A percentile compares a stretch with the other conserved stretches of the same genome.
Evolutionary conservation across 1,140 invertebrate genomes (phyloP).

Genomic region (Phenacoccus solenopsis): DNA sequence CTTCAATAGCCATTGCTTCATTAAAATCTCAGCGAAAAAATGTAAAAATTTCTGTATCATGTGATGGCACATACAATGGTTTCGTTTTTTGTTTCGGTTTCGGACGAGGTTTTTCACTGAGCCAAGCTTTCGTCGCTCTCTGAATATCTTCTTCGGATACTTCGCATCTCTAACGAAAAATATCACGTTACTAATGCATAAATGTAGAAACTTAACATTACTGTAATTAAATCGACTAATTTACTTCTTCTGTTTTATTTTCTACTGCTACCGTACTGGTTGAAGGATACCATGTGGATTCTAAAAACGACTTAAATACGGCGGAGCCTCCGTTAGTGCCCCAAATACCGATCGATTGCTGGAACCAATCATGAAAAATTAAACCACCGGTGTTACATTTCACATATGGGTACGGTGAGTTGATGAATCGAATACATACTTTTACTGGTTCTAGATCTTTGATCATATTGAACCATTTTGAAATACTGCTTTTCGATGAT

Average conservation of each 20-base stretch:
- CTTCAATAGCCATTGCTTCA: too few relatives aligned
- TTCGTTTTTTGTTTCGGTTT: slow-evolving; percentile 10
- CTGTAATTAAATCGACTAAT: not conserved
- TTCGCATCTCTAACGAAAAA: slow-evolving; percentile 18
- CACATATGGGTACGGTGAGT: not conserved
- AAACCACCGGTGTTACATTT: not conserved
- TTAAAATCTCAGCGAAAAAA: too few relatives aligned
- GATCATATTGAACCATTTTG: slow-evolving; percentile 33
- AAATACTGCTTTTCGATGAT: slow-evolving; percentile 26
- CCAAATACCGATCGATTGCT: slow-evolving; percentile 19
- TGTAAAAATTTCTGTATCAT: not conserved
- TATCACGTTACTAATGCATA: not conserved
- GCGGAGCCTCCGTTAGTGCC: slow-evolving; percentile 1
- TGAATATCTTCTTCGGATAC: slow-evolving; percentile 33
- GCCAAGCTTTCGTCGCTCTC: slow-evolving; percentile 33
- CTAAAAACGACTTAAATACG: not conserved
- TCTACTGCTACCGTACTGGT: not conserved
- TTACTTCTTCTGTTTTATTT: not conserved
- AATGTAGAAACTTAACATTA: not conserved
- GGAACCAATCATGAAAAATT: slow-evolving; percentile 18
- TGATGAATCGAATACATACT: slow-evolving; percentile 23
- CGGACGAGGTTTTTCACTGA: not conserved
- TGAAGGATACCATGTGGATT: not conserved
- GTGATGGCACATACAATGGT: slow-evolving; percentile 23
- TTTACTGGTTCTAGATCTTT: slow-evolving; percentile 27